Conservation (phyloP, 2,113 vertebrate genomes). For the Jacana jacana region DNA sequence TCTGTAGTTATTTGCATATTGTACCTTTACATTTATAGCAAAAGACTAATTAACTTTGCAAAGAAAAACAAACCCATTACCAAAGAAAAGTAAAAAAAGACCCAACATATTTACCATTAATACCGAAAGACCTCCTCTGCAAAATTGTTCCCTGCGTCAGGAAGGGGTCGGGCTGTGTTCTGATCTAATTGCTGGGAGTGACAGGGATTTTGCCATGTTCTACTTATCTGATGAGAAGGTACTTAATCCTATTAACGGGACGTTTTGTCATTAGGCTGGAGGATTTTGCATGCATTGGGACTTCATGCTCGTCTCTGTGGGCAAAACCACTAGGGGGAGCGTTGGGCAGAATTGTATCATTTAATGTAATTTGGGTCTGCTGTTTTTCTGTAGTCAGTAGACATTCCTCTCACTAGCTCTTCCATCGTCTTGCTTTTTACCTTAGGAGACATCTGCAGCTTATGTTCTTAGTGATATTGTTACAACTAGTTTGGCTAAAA, state of each 20-base stretch:
- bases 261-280: conserved; percentile 55
- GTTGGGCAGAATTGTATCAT: background rate
- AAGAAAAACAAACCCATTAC: background rate
- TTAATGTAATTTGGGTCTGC: background rate
- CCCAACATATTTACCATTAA: conserved; percentile 69
- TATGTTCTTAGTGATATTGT: conserved; percentile 1
- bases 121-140: conserved; percentile 36
- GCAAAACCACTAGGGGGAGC: conserved; percentile 72
- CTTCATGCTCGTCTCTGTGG: background rate
- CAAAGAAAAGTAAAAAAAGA: background rate
- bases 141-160: conserved; percentile 28
- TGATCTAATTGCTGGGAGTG: conserved; percentile 59
- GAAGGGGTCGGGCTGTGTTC: conserved; percentile 50
- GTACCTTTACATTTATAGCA: background rate
- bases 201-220: conserved; percentile 69
- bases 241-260: conserved; percentile 77
- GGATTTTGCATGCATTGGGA: background rate
- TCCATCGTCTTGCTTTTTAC: background rate
- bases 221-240: conserved; percentile 75
- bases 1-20: background rate
- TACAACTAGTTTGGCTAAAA: conserved; percentile 24
- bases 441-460: background rate
- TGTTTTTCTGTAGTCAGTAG: background rate
- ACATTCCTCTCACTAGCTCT: background rate
- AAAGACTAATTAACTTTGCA: background rate